Evolutionary conservation across 2,113 vertebrate species (phyloP), one percentile per base, ranked within the genome.

Genomic region (Plectropomus leopardus): DNA sequence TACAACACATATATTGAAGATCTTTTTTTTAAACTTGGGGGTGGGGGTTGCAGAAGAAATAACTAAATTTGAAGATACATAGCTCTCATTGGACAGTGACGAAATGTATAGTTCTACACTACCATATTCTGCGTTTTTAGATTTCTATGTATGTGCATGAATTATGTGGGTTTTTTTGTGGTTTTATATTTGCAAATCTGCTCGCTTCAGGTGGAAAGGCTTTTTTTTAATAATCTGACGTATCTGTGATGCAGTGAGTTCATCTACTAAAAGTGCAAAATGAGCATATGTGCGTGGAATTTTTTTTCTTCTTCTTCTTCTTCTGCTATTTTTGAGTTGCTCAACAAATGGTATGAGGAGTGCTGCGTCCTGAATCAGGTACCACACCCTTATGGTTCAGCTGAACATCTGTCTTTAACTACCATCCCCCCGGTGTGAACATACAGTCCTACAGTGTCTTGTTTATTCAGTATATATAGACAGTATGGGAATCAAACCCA

Each of bases 361-460:
- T 71, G 74, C 59, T 47, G 3, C 44, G 21, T 82, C 60, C n/a
- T 76, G 71, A 78, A 84, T 86, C 75, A 72, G 63, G 48, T 84
- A 60, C 90, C 87, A 89, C 85, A 65, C 89, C 90, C 92, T 80
- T 42, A 57, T 72, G 66, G 36, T 66, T 85, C 64, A 80, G 48
- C 55, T 58, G 73, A 88, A 90, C 87, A 91, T 92, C 88, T 91
- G 88, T 75, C 84, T 91, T 28, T 23, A 67, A 82, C 79, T 58
- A 72, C 69, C 74, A 65, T 59, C 42, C 24, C 74, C 48, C 45
- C 16, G 44, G 44, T 6, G 40, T 54, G 34, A 82, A 64, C 48
- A 76, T 48, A 21, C 42, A 76, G 58, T 48, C 36, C 19, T 0
- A 36, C 59, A 58, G 60, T 16, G 59, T 88, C 66, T 76, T 86